Base-by-base conservation (phyloP, 2,797 vertebrate genomes). In the Agapornis canus region DNA sequence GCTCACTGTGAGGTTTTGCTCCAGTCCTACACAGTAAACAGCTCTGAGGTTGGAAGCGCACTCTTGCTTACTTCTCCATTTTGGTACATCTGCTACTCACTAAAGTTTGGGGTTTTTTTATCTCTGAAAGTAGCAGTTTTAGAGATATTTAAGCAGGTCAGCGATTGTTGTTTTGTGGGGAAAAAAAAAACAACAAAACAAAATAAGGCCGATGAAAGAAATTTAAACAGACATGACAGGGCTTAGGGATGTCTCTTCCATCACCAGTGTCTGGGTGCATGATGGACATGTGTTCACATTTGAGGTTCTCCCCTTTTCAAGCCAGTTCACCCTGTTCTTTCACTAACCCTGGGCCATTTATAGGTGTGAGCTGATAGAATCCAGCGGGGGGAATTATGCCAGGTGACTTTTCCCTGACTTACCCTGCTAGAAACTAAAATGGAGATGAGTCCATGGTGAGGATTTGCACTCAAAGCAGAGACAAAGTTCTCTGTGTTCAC, bases 31-130 rank as follows among this genome's bases (percentile, higher is more conserved):
- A 42, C 43, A 73, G 32, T 47, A 75, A 85, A 49, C n/a, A 35
- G 29, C 43, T 71, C 22, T 79, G 72, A 69, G 73, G 80, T 82
- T 90, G 65, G 79, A 83, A 91, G 40, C 40, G 23, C 45, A 25
- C 20, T 92, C 86, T 65, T 21, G 14, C 76, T 94, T 78, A 43
- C 65, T 86, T 65, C 76, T 91, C 52, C 49, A 6, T 92, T 88
- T 84, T 79, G 81, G 83, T 80, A 82, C 92, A 82, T 92, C 92
- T 94, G 85, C 88, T 92, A 32, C 66, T 84, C 48, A 68, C 91
- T 89, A 63, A 64, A 83, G 73, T 68, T 82, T 73, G 70, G 70
- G 32, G 51, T 31, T 27, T 39, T 23, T 35, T 66, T 39, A 9
- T 37, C 71, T 86, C 64, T 72, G n/a, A 63, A 79, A 82, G 54